These are phyloP conservation scores for Tenualosa ilisha DNA, from an alignment of 2,797 vertebrate species.

Conservation along the genomic window DNA sequence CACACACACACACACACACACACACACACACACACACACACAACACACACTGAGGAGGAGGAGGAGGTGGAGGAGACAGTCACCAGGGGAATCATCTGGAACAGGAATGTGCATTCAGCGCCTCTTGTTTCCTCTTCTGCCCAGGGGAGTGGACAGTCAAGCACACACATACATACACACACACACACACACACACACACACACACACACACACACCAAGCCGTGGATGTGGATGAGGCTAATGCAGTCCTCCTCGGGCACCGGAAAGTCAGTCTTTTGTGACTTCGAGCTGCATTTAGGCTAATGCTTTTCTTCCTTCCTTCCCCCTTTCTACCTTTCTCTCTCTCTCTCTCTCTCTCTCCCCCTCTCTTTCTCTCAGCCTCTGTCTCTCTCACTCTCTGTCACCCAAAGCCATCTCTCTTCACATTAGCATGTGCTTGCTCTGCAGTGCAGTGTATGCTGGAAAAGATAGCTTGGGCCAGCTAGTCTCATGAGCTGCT, in stretches of 20 bases:
- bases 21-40: background rate
- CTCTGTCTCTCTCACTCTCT: background rate
- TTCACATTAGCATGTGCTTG: slow-evolving; percentile 2
- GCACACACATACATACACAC: background rate
- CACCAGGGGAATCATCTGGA: slow-evolving; percentile 38
- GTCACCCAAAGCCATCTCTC: background rate
- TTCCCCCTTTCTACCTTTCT: background rate
- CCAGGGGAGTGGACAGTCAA: background rate
- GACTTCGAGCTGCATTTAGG: slow-evolving; percentile 16
- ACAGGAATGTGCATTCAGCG: slow-evolving; percentile 34
- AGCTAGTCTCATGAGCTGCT: background rate
- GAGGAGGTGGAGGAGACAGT: slow-evolving; percentile 23
- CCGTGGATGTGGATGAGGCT: background rate
- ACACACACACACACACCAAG: background rate
- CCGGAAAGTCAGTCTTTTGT: slow-evolving; percentile 1
- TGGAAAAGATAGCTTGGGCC: background rate
- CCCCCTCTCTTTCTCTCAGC: background rate
- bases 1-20: slow-evolving; percentile 9
- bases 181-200: background rate
- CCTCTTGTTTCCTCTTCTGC: slow-evolving; percentile 29
- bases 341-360: background rate
- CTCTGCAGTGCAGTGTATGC: background rate
- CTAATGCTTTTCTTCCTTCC: background rate
- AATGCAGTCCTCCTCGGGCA: background rate
- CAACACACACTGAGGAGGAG: background rate